Conservation (phyloP, 2,888 invertebrate species). For the Euzetes globulus region DNA sequence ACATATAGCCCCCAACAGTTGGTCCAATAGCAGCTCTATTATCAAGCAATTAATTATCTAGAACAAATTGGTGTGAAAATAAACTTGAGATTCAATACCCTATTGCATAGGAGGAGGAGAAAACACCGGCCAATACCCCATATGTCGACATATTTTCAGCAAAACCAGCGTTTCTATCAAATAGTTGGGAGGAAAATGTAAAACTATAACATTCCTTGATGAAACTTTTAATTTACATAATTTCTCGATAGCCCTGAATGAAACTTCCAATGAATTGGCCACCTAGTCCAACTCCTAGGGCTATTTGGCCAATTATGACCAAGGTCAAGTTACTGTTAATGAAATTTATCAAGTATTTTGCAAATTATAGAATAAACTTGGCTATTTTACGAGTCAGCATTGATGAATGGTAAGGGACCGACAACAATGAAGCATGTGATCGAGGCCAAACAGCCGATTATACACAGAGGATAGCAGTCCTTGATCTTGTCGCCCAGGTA, state of each 20-base stretch:
- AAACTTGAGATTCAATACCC: not conserved
- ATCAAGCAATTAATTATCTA: not conserved
- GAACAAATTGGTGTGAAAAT: not conserved
- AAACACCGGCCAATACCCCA: not conserved
- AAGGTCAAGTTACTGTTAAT: not conserved
- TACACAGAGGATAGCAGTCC: not conserved
- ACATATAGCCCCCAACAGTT: not conserved
- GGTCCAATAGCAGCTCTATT: not conserved
- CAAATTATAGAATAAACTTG: too few species aligned
- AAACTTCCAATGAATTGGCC: constrained; percentile 7
- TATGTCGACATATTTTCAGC: not conserved
- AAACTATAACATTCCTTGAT: not conserved
- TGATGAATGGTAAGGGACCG: not conserved
- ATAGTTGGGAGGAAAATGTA: not conserved
- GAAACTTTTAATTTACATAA: not conserved
- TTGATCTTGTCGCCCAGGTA: not conserved
- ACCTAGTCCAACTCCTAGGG: not conserved
- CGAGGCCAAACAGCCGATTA: not conserved
- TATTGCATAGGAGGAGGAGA: not conserved
- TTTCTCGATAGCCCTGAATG: not conserved
- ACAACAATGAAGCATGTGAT: not conserved
- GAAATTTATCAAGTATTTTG: too few species aligned
- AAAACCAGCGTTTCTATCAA: not conserved
- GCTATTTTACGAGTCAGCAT: not conserved
- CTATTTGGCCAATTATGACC: not conserved